Evolutionary conservation across 1,140 invertebrate species (phyloP).

Genomic region (Ephestia elutella): DNA sequence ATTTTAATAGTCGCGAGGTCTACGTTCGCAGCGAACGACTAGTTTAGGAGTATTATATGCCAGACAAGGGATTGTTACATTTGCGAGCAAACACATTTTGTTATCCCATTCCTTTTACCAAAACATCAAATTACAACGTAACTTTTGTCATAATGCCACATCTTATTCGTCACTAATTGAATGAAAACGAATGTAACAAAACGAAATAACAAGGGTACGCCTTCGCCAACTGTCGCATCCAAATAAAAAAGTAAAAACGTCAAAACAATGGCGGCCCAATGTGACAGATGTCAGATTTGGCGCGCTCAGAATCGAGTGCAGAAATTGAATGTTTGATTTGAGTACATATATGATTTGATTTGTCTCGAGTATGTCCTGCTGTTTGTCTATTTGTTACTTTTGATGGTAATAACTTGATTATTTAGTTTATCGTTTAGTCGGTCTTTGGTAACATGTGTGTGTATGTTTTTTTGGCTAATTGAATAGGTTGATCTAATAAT

Average conservation of each 20-base stretch:
- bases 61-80: no score
- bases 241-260: conserved; percentile 35
- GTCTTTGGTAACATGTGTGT: background rate
- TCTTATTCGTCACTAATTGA: conserved; percentile 8
- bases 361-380: conserved; percentile 23
- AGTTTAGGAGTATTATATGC: no score
- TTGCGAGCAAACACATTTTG: no score
- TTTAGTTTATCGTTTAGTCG: conserved; percentile 44
- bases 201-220: conserved; percentile 17
- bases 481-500: background rate
- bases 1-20: no score
- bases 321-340: conserved; percentile 45
- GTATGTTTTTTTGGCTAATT: background rate
- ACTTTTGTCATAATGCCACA: background rate
- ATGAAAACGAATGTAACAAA: conserved; percentile 10
- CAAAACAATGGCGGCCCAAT: conserved; percentile 47
- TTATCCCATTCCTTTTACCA: background rate
- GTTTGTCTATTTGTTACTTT: conserved; percentile 45
- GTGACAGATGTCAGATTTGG: conserved; percentile 60
- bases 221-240: conserved; percentile 51
- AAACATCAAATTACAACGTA: conserved; percentile 2
- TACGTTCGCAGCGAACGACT: no score
- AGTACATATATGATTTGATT: conserved; percentile 43
- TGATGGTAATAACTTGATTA: conserved; percentile 48
- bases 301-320: conserved; percentile 20